A percentile compares a stretch with the other conserved stretches of the same genome.
Conservation (phyloP, 2,888 invertebrate species). For the Halictus ligatus region DNA sequence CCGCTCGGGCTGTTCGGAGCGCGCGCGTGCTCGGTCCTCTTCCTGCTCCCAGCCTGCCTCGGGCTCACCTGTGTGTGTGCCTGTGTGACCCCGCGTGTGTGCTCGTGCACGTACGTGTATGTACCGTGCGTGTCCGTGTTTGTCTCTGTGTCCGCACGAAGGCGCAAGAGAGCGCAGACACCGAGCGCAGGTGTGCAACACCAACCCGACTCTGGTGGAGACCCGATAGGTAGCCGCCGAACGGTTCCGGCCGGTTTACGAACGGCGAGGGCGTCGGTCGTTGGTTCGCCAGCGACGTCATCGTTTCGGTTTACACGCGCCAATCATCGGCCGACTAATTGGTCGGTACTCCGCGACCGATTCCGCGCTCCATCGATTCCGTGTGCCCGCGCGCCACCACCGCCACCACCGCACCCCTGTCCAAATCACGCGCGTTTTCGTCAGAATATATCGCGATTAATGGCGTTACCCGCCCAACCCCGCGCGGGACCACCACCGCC, state of each 20-base stretch:
- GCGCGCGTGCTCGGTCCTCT: conserved; percentile 34
- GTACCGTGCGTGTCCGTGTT: neutral
- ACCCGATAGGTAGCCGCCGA: conserved; percentile 58
- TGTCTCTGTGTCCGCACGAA: neutral
- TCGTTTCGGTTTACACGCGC: conserved; percentile 81
- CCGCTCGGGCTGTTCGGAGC: conserved; percentile 22
- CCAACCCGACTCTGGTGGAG: conserved; percentile 1
- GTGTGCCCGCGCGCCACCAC: conserved; percentile 52
- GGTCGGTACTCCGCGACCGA: conserved; percentile 80
- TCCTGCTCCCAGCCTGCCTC: neutral
- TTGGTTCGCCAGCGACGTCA: conserved; percentile 80
- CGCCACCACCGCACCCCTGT: conserved; percentile 29
- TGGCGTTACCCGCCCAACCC: conserved; percentile 51
- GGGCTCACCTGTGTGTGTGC: neutral
- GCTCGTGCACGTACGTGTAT: neutral
- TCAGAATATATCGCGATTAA: conserved; percentile 77
- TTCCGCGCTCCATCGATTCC: conserved; percentile 73
- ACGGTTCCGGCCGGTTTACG: conserved; percentile 71
- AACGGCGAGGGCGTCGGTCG: conserved; percentile 70
- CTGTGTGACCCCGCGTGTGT: neutral
- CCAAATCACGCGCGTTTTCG: conserved; percentile 76
- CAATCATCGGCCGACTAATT: conserved; percentile 83
- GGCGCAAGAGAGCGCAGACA: conserved; percentile 6
- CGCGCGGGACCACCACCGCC: neutral
- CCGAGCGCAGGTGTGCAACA: neutral